Base-by-base conservation (phyloP, 1,140 invertebrate genomes). In the Portunus trituberculatus region DNA sequence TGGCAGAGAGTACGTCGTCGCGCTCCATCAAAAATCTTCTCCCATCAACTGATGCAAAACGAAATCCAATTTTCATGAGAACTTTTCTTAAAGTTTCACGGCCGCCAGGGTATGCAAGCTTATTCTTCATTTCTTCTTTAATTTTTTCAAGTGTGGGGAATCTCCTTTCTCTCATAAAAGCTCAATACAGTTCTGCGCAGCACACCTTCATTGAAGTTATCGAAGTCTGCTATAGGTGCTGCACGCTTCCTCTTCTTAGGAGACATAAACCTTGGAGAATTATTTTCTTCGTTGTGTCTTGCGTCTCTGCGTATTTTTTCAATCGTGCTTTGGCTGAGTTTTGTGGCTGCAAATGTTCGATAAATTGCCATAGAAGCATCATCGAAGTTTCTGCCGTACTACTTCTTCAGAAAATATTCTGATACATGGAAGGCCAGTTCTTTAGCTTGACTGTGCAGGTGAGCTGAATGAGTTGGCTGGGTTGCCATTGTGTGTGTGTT, bases 1-100 rank as follows among this genome's bases (percentile, higher is more conserved):
- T 12, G 12, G 48, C 90, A 91, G 3, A n/a, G 10, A 25, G 31
- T 16, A 83, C 25, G n/a, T 93, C 91, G 45, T 10, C 12, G 14
- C 91, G 76, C 29, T 93, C 91, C 91, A 93, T 10, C 20, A 83
- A 14, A 83, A n/a, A n/a, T n/a, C n/a, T n/a, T n/a, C n/a, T n/a
- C n/a, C n/a, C n/a, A n/a, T n/a, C n/a, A n/a, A n/a, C 67, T 4
- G 32, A 45, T 0, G 39, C 16, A 84, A 83, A 93, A 1, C 45
- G 29, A 84, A 93, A 93, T 31, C 59, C 59, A 6, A 93, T 32
- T 25, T 88, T 45, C 83, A 87, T 93, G 4, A 93, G 20, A 12
- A 28, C 16, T 31, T 82, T 93, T 39, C 82, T 29, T 4, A 93
- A 46, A 7, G 83, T 29, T 29, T 59, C 39, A 25, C 31, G 32